phyloP scores from a whole-genome alignment of 2,797 vertebrate genomes.

The Psittacula echo region DNA sequence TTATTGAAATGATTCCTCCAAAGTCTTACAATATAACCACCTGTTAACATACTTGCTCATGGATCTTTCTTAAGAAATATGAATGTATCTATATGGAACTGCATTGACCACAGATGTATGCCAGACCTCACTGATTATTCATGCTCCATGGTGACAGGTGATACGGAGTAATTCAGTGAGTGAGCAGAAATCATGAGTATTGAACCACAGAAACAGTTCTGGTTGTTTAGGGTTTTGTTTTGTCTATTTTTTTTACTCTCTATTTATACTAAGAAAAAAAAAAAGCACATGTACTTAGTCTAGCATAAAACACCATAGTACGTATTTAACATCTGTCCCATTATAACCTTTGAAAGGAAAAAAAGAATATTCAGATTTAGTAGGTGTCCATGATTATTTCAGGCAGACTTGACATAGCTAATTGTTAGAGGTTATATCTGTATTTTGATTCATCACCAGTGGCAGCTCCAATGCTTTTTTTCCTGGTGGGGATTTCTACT shows the following conservation, averaged over 20 bases:
- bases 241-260: not conserved
- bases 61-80: not conserved
- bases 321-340: fast-evolving
- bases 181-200: not conserved
- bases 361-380: not conserved
- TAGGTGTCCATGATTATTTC: not conserved
- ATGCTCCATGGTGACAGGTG: not conserved
- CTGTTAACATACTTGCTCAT: not conserved
- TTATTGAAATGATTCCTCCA: not conserved
- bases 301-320: not conserved
- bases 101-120: not conserved
- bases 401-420: not conserved
- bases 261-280: not conserved
- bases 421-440: not conserved
- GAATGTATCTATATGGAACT: not conserved
- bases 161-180: not conserved
- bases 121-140: not conserved
- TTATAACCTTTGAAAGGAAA: not conserved
- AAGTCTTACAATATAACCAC: not conserved
- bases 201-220: not conserved
- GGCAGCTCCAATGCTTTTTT: not conserved
- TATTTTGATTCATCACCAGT: not conserved
- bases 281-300: not conserved
- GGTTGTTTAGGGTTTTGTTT: not conserved
- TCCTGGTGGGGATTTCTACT: not conserved